These are phyloP conservation scores for Nasonia vitripennis DNA, from an alignment of 1,140 invertebrate genomes.

Conservation along the genomic window DNA sequence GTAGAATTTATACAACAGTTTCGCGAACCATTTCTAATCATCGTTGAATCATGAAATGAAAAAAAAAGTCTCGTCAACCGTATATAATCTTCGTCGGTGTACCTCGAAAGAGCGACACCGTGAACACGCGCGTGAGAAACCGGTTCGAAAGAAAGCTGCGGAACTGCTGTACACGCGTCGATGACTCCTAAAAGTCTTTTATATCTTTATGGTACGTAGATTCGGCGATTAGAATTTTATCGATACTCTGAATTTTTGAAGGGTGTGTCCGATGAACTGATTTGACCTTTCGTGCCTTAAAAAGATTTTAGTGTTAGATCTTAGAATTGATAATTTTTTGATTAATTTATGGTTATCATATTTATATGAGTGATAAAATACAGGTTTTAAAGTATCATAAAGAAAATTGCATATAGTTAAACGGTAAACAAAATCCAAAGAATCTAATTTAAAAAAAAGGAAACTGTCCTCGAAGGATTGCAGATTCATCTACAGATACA, in stretches of 20 bases:
- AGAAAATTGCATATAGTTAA: no score
- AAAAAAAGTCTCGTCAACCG: neutral
- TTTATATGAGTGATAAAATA: neutral
- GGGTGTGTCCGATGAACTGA: neutral
- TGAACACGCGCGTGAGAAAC: slow-evolving; percentile 43
- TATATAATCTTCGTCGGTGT: neutral
- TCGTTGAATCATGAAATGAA: no score
- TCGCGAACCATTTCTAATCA: neutral
- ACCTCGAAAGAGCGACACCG: neutral
- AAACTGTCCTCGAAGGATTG: no score
- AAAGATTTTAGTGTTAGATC: neutral
- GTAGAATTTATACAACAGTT: neutral
- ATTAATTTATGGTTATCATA: no score
- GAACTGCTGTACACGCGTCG: neutral
- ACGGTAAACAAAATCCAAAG: no score
- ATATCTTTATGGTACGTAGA: no score
- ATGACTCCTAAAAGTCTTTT: no score
- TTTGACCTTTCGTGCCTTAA: neutral
- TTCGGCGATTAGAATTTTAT: neutral
- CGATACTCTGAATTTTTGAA: neutral
- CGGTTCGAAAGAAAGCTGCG: slow-evolving; percentile 61
- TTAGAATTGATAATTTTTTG: no score
- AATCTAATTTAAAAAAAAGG: no score
- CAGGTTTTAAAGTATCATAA: neutral
- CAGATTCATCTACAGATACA: no score